phyloP scores from a whole-genome alignment of 2,113 vertebrate species.

The Nannobrachium achirus region DNA sequence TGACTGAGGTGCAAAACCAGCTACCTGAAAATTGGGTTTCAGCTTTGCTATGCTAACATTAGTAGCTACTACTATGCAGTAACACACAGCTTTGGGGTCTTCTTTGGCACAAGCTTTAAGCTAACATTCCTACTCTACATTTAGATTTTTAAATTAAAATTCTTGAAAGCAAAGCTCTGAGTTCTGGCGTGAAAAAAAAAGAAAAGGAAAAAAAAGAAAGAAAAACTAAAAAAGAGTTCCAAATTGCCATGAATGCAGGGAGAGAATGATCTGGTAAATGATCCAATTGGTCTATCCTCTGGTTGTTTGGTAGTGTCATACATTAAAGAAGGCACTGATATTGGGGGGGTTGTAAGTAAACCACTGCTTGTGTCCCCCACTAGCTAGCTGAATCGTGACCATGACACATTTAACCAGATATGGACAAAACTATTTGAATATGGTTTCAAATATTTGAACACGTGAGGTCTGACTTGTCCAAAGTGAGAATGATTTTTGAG shows the following conservation, averaged over 20 bases:
- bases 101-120: background rate
- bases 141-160: background rate
- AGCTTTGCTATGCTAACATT: no score
- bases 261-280: background rate
- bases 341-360: no score
- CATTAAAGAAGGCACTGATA: conserved; percentile 13
- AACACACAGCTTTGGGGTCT: background rate
- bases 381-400: conserved; percentile 34
- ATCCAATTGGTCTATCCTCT: background rate
- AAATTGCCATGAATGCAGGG: conserved; percentile 33
- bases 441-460: background rate
- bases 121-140: background rate
- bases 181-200: no score
- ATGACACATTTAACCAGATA: background rate
- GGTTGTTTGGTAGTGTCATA: background rate
- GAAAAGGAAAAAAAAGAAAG: no score
- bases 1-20: no score
- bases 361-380: conserved; percentile 1
- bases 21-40: no score
- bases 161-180: background rate
- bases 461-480: background rate
- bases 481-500: background rate
- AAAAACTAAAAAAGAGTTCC: background rate
- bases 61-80: background rate
- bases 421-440: background rate